Percentiles rank a stretch among this genome's conserved stretches.
Evolutionary conservation across 2,113 vertebrate genomes (phyloP).

Genomic region (Larimichthys crocea): DNA sequence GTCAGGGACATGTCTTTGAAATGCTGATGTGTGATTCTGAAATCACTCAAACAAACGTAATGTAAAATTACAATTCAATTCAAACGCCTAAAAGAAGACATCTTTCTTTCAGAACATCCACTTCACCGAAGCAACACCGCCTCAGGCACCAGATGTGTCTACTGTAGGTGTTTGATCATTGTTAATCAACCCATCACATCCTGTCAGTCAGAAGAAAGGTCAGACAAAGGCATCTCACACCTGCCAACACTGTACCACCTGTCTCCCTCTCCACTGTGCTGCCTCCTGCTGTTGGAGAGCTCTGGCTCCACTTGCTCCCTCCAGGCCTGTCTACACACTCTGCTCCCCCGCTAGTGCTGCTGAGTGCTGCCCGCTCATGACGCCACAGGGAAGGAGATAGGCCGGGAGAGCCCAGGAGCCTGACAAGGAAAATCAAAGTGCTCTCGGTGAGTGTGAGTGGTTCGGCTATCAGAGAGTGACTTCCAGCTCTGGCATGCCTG

Average conservation of each 20-base stretch:
- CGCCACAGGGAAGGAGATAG: conserved; percentile 57
- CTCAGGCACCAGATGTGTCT: conserved; percentile 8
- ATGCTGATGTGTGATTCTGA: not conserved
- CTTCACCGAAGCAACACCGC: not conserved
- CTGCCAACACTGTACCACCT: conserved; percentile 29
- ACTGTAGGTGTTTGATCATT: conserved; percentile 16
- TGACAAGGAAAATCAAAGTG: conserved; percentile 69
- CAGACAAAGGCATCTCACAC: conserved; percentile 28
- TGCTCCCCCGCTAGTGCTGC: conserved; percentile 26
- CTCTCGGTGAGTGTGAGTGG: conserved; percentile 56
- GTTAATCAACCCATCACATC: conserved; percentile 33
- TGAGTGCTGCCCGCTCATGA: conserved; percentile 56
- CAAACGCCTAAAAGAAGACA: not conserved
- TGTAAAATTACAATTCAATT: not conserved
- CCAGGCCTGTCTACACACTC: conserved; percentile 29
- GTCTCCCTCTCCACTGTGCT: conserved; percentile 7
- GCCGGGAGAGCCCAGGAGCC: conserved; percentile 46
- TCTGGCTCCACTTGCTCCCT: conserved; percentile 28
- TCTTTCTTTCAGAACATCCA: not conserved
- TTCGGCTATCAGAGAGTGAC: conserved; percentile 54
- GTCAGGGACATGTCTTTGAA: not conserved
- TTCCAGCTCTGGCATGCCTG: conserved; percentile 60
- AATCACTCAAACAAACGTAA: not conserved
- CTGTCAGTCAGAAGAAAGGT: conserved; percentile 52
- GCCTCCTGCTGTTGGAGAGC: conserved; percentile 30